Conservation (phyloP, 1,140 invertebrate genomes). For the Theocolax elegans region DNA sequence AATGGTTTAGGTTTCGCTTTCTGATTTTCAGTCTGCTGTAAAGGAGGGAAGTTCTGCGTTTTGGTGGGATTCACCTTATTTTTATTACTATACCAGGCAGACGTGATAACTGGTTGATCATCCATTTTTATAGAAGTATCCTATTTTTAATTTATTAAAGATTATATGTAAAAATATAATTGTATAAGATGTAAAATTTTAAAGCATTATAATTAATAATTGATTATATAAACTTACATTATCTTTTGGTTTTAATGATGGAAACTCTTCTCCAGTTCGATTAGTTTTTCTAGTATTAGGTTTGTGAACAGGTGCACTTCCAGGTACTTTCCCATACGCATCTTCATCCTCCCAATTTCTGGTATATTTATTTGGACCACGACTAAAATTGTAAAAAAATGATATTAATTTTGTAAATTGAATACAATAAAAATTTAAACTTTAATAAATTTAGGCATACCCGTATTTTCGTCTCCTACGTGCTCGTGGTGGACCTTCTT, state of each 20-base stretch:
- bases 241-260: conserved; percentile 56
- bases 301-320: conserved; percentile 45
- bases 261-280: conserved; percentile 63
- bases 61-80: conserved; percentile 56
- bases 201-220: background rate
- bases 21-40: conserved; percentile 57
- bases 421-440: no score
- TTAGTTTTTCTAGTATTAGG: conserved; percentile 49
- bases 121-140: conserved; percentile 19
- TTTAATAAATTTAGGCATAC: conserved; percentile 64
- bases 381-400: conserved; percentile 64
- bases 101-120: conserved; percentile 65
- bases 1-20: conserved; percentile 51
- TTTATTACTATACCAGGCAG: conserved; percentile 66
- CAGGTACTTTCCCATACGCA: conserved; percentile 75
- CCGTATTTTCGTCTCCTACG: conserved; percentile 86
- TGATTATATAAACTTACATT: conserved; percentile 49
- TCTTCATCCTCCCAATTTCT: conserved; percentile 93
- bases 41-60: conserved; percentile 59
- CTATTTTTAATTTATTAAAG: no score
- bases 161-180: no score
- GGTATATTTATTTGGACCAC: conserved; percentile 91
- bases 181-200: no score
- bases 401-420: no score
- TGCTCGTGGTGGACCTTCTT: conserved; percentile 90